Evolutionary conservation across 2,113 vertebrate species (phyloP).

Genomic region (Seriola aureovittata): DNA sequence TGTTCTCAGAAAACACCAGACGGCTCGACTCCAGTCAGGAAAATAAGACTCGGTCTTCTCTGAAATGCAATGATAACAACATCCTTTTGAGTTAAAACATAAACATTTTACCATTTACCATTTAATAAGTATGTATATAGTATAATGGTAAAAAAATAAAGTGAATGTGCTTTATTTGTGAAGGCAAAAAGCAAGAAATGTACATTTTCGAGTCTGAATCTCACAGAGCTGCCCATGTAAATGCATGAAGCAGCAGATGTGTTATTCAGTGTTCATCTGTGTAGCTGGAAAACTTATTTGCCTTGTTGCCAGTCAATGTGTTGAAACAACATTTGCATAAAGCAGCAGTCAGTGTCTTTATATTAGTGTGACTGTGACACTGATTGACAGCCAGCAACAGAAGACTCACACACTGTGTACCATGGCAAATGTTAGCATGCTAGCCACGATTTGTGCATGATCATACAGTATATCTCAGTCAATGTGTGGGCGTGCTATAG

Average conservation of each 20-base stretch:
- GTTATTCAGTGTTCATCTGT: conserved; percentile 3
- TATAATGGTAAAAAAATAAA: not conserved
- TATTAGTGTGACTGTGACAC: not conserved
- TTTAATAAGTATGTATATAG: too few relatives aligned
- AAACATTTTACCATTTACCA: not conserved
- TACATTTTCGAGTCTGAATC: too few relatives aligned
- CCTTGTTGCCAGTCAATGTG: conserved; percentile 16
- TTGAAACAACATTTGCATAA: conserved; percentile 18
- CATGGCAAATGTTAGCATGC: not conserved
- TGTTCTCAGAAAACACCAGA: conserved; percentile 14
- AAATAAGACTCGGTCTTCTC: not conserved
- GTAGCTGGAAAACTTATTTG: conserved; percentile 13
- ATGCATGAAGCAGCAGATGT: not conserved
- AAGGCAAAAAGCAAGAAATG: too few relatives aligned
- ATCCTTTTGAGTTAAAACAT: not conserved
- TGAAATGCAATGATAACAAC: not conserved
- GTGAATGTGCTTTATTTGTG: too few relatives aligned
- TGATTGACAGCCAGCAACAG: not conserved
- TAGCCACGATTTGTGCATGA: not conserved
- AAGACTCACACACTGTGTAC: not conserved
- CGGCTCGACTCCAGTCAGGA: not conserved
- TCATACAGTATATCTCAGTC: not conserved
- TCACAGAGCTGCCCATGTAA: not conserved
- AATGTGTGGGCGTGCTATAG: not conserved
- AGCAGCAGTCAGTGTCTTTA: conserved; percentile 12